Evolutionary conservation across 2,888 invertebrate species (phyloP), one percentile per base, ranked within the genome.

Genomic region (Lithophane socia): DNA sequence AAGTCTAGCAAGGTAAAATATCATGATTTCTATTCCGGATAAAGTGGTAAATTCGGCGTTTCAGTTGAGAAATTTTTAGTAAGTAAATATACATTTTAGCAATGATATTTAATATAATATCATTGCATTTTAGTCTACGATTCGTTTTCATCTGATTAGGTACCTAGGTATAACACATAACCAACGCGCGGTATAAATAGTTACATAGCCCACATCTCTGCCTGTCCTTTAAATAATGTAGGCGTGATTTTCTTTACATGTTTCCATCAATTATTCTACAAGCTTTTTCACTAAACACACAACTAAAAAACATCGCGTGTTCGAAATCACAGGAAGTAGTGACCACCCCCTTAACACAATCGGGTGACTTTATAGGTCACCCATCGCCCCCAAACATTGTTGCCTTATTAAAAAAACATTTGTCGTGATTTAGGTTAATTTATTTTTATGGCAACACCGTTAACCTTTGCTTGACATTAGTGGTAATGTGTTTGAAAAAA

Each of bases 231-330:
- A 44, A 2, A 0, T 49, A 24, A 0, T 13, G 8, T 47, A 52
- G 52, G 24, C 24, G 29, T 68, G 49, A 37, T 82, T 65, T 80
- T 49, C 75, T n/a, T 64, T 65, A 54, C 8, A 3, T 13, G 60
- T 64, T 56, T 63, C 54, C 77, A 79, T 82, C 60, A 80, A 81
- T 80, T 68, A 77, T 75, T 73, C 61, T 18, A 21, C 1, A 69
- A 70, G 12, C 37, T 69, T 70, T 72, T 71, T 44, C 58, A 84
- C 76, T 84, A 75, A 73, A 80, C 61, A 75, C 49, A 80, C 13
- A 79, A 81, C n/a, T 66, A 71, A 73, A 82, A 65, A 37, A 21
- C 63, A 63, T 89, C 68, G 88, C 88, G 88, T 88, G 88, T 82
- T 84, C 12, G 16, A 83, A 86, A 88, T 86, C 80, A 86, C 82